phyloP scores from a whole-genome alignment of 2,797 vertebrate genomes.

The Bradypodion ventrale region DNA sequence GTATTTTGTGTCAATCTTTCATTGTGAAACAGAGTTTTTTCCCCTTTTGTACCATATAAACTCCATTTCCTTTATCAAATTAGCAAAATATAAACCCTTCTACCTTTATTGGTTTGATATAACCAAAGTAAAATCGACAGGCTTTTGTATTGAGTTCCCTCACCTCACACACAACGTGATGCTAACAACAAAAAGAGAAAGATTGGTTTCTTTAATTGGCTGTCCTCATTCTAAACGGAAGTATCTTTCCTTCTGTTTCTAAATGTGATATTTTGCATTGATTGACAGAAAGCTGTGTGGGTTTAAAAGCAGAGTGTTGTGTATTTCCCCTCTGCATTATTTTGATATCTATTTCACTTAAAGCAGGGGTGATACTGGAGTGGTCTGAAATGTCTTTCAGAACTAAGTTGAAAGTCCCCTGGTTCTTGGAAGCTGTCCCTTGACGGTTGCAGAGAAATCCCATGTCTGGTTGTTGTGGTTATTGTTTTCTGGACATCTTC shows the following conservation, averaged over 20 bases:
- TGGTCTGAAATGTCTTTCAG: neutral
- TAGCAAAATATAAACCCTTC: neutral
- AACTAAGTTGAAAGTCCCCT: neutral
- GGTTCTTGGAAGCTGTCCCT: neutral
- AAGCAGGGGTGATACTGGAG: neutral
- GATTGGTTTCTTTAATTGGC: accelerated
- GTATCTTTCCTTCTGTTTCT: neutral
- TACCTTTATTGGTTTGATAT: neutral
- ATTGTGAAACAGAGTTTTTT: neutral
- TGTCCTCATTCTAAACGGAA: neutral
- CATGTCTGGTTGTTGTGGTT: no score
- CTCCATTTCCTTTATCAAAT: neutral
- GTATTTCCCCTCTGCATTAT: neutral
- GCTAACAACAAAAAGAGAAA: neutral
- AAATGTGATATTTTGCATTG: neutral
- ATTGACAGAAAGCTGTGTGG: neutral
- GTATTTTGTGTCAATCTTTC: neutral
- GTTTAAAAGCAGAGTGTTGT: accelerated
- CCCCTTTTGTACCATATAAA: neutral
- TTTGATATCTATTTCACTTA: neutral
- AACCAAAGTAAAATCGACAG: neutral
- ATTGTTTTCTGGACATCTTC: neutral
- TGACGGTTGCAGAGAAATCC: neutral
- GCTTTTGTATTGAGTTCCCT: neutral
- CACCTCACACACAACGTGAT: neutral